These are phyloP conservation scores for Hermaeophaga mercurialis DNA, from an alignment of 2,888 invertebrate species.

Conservation along the genomic window DNA sequence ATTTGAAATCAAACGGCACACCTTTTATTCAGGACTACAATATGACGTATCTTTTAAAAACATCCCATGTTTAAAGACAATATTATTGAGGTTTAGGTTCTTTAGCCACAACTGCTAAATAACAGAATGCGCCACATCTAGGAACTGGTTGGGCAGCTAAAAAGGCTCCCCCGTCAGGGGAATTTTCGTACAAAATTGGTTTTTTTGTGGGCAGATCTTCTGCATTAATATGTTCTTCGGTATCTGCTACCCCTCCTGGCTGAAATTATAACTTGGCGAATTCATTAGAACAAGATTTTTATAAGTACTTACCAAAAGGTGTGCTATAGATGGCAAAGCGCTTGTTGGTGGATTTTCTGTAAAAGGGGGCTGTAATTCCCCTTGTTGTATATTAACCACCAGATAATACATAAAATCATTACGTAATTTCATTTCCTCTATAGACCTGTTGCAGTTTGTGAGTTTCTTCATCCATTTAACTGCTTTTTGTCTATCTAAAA, in stretches of 20 bases:
- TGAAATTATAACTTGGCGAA: constrained; percentile 35
- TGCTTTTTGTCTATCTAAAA: constrained; percentile 57
- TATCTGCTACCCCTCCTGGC: constrained; percentile 51
- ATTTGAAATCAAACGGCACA: not conserved
- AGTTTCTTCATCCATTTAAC: constrained; percentile 61
- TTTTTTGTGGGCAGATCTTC: constrained; percentile 36
- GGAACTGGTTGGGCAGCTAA: constrained; percentile 63
- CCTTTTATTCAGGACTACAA: not conserved
- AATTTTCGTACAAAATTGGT: constrained; percentile 60
- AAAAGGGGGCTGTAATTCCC: constrained; percentile 60
- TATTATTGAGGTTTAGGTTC: constrained; percentile 35
- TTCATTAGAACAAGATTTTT: too few species aligned
- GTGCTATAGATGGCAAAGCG: constrained; percentile 56
- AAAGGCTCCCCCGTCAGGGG: constrained; percentile 65
- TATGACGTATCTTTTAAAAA: not conserved
- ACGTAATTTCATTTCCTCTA: constrained; percentile 61
- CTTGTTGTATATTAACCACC: constrained; percentile 58
- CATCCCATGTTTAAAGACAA: not conserved
- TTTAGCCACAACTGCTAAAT: constrained; percentile 60
- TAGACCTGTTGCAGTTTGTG: constrained; percentile 55
- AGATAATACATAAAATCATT: constrained; percentile 63
- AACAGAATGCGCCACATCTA: constrained; percentile 64
- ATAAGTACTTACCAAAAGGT: constrained; percentile 56
- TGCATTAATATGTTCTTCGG: constrained; percentile 38
- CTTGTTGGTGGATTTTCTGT: constrained; percentile 59